These are phyloP conservation scores for Ptychoptera albimana DNA, from an alignment of 2,888 invertebrate genomes.

Conservation along the genomic window DNA sequence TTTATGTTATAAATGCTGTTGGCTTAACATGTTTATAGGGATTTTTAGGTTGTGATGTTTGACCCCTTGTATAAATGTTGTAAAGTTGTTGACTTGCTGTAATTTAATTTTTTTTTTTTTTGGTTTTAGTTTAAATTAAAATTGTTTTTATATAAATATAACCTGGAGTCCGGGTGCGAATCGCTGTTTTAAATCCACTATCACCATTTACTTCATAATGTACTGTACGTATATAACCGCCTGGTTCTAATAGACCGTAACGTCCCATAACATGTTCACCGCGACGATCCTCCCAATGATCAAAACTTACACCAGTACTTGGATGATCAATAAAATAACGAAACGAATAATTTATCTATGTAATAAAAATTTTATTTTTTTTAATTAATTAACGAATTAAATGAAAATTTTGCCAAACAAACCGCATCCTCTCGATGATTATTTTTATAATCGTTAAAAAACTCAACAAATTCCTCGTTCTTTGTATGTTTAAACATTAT, in stretches of 20 bases:
- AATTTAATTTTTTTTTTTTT: no score
- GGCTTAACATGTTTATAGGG: no score
- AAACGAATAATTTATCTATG: conserved; percentile 20
- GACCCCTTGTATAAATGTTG: no score
- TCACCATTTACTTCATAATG: conserved; percentile 22
- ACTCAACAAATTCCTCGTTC: conserved; percentile 18
- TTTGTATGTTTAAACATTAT: no score
- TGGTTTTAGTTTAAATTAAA: no score
- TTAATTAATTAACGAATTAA: neutral
- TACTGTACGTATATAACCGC: conserved; percentile 22
- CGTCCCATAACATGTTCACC: conserved; percentile 20
- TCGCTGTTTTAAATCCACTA: conserved; percentile 19
- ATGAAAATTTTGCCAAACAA: conserved; percentile 8
- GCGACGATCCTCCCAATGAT: conserved; percentile 22
- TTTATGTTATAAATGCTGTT: no score
- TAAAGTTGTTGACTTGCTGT: no score
- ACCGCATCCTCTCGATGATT: conserved; percentile 22
- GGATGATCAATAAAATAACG: conserved; percentile 22
- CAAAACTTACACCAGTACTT: conserved; percentile 19
- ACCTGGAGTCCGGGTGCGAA: conserved; percentile 20
- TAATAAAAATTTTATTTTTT: conserved; percentile 1
- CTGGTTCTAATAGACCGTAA: conserved; percentile 22
- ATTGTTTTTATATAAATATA: no score
- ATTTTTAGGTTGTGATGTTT: no score
- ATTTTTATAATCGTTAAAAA: conserved; percentile 21